A percentile compares a stretch with the other conserved stretches of the same genome.
These are phyloP conservation scores for Mesochorus sp. DNA, from an alignment of 2,888 invertebrate genomes.

Conservation along the genomic window DNA sequence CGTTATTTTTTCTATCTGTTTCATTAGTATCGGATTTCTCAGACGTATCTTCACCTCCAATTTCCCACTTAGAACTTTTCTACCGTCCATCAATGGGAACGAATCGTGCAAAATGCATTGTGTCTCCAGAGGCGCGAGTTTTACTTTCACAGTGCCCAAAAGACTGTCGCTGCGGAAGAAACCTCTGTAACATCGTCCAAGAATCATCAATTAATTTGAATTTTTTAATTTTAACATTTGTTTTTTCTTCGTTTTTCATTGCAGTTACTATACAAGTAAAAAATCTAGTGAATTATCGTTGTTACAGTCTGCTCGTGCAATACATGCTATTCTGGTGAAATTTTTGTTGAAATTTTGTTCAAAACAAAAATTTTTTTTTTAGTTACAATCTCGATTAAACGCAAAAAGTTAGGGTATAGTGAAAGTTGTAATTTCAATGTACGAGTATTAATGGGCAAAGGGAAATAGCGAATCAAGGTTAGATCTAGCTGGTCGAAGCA, in stretches of 20 bases:
- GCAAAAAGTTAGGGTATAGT: neutral
- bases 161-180: constrained; percentile 95
- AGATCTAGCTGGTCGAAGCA: too few species aligned
- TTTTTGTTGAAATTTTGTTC: constrained; percentile 17
- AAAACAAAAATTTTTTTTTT: neutral
- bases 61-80: constrained; percentile 94
- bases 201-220: too few species aligned
- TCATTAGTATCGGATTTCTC: constrained; percentile 93
- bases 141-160: constrained; percentile 92
- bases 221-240: neutral
- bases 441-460: too few species aligned
- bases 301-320: constrained; percentile 73
- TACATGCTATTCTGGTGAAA: constrained; percentile 38
- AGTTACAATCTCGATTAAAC: constrained; percentile 17
- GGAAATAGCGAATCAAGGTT: too few species aligned
- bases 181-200: constrained; percentile 91
- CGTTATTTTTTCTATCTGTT: constrained; percentile 93
- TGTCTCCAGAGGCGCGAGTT: constrained; percentile 94
- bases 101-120: constrained; percentile 95
- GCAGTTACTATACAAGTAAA: neutral
- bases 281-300: constrained; percentile 66
- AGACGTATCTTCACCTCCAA: constrained; percentile 94
- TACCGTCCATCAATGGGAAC: constrained; percentile 95
- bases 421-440: too few species aligned
- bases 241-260: neutral